phyloP scores from a whole-genome alignment of 2,113 vertebrate species.

The Bufo gargarizans region DNA sequence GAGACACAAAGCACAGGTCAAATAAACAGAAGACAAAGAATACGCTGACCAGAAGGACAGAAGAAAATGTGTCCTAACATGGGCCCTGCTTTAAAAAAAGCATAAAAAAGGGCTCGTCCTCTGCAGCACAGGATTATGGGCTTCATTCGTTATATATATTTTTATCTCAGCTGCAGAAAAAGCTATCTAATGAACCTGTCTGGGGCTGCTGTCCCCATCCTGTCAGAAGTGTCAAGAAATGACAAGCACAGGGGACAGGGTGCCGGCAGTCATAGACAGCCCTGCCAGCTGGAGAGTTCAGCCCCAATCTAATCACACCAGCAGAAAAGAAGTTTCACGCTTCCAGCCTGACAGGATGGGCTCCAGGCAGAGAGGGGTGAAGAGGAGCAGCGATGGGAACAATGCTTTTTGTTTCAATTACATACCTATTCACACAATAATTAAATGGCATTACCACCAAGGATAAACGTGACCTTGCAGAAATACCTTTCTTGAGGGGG shows the following conservation, averaged over 20 bases:
- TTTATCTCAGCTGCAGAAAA: slow-evolving; percentile 97
- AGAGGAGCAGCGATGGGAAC: slow-evolving; percentile 66
- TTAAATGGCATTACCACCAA: slow-evolving; percentile 69
- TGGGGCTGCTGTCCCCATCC: slow-evolving; percentile 97
- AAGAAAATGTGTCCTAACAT: slow-evolving; percentile 94
- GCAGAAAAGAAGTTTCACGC: slow-evolving; percentile 88
- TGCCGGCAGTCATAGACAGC: slow-evolving; percentile 97
- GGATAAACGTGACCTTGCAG: slow-evolving; percentile 64
- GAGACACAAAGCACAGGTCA: slow-evolving; percentile 78
- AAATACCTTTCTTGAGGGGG: slow-evolving; percentile 64
- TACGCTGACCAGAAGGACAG: slow-evolving; percentile 77
- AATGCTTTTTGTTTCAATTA: slow-evolving; percentile 85
- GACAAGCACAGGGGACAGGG: slow-evolving; percentile 96
- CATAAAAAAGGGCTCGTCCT: slow-evolving; percentile 73
- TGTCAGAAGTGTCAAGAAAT: slow-evolving; percentile 99
- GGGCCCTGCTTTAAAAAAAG: slow-evolving; percentile 86
- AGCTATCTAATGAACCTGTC: slow-evolving; percentile 99
- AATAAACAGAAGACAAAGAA: slow-evolving; percentile 81
- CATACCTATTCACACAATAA: slow-evolving; percentile 70
- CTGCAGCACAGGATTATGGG: slow-evolving; percentile 84
- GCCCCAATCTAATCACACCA: slow-evolving; percentile 98
- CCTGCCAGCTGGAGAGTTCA: slow-evolving; percentile 99
- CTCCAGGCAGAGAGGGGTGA: slow-evolving; percentile 68
- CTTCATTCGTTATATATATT: slow-evolving; percentile 71
- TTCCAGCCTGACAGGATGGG: slow-evolving; percentile 88